Evolutionary conservation across 2,888 invertebrate species (phyloP).

Genomic region (Ophion obscuratus): DNA sequence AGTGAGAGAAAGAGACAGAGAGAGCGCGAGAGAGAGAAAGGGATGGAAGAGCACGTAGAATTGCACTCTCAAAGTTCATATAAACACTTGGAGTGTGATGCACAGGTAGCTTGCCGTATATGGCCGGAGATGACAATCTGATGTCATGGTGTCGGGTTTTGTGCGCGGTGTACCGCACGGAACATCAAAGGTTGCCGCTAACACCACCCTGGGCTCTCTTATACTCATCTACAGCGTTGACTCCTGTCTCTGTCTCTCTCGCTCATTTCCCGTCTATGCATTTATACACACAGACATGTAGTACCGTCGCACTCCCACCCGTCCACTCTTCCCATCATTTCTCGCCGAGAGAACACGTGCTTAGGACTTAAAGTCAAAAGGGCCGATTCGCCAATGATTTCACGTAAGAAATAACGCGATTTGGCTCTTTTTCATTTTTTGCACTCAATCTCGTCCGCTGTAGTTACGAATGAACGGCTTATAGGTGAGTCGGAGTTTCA

Average conservation of each 20-base stretch:
- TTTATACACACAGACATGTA: neutral
- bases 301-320: conserved; percentile 4
- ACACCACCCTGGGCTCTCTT: conserved; percentile 62
- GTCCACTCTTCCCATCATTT: conserved; percentile 39
- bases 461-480: no score
- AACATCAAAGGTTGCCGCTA: conserved; percentile 79
- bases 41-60: conserved; percentile 38
- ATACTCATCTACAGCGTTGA: conserved; percentile 22
- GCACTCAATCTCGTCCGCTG: no score
- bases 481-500: neutral
- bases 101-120: conserved; percentile 56
- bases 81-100: conserved; percentile 68
- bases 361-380: neutral
- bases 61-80: conserved; percentile 59
- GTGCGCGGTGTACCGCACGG: conserved; percentile 65
- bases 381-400: conserved; percentile 1
- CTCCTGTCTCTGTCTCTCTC: conserved; percentile 15
- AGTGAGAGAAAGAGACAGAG: conserved; percentile 44
- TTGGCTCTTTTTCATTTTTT: conserved; percentile 10
- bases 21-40: conserved; percentile 19
- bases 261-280: neutral
- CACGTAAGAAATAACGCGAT: neutral
- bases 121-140: conserved; percentile 78
- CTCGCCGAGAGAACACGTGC: conserved; percentile 25
- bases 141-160: conserved; percentile 78